Evolutionary conservation across 2,888 invertebrate species (phyloP).

Genomic region (Amblyteles armatorius): DNA sequence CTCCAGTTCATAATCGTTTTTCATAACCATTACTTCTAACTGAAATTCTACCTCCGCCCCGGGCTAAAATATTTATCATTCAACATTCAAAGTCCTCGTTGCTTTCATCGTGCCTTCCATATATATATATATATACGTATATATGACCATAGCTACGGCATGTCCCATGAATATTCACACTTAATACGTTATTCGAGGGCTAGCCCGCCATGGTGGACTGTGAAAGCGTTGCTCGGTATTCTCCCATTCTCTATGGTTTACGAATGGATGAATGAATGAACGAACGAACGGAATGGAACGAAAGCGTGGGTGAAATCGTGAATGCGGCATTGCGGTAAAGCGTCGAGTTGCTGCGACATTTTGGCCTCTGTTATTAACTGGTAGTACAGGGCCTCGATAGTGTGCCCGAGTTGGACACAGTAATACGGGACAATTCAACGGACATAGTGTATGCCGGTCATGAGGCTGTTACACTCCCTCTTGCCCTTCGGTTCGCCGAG

Average conservation of each 20-base stretch:
- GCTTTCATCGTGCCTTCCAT: slow-evolving; percentile 21
- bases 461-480: slow-evolving; percentile 47
- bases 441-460: slow-evolving; percentile 38
- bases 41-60: not conserved
- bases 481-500: slow-evolving; percentile 40
- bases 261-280: slow-evolving; percentile 21
- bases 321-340: slow-evolving; percentile 71
- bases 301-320: slow-evolving; percentile 64
- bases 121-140: not conserved
- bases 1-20: not conserved
- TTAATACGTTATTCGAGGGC: slow-evolving; percentile 56
- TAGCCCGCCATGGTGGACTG: slow-evolving; percentile 33
- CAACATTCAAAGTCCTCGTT: slow-evolving; percentile 24
- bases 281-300: slow-evolving; percentile 45
- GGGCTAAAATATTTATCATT: slow-evolving; percentile 11
- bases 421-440: slow-evolving; percentile 51
- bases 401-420: slow-evolving; percentile 41
- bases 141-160: slow-evolving; percentile 32
- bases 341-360: slow-evolving; percentile 71
- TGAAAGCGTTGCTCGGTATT: slow-evolving; percentile 39
- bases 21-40: not conserved
- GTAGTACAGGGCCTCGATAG: slow-evolving; percentile 40
- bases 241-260: slow-evolving; percentile 33
- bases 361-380: slow-evolving; percentile 71
- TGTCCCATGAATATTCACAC: slow-evolving; percentile 64